Conservation (phyloP, 2,113 vertebrate genomes). For the Mastomys coucha region DNA sequence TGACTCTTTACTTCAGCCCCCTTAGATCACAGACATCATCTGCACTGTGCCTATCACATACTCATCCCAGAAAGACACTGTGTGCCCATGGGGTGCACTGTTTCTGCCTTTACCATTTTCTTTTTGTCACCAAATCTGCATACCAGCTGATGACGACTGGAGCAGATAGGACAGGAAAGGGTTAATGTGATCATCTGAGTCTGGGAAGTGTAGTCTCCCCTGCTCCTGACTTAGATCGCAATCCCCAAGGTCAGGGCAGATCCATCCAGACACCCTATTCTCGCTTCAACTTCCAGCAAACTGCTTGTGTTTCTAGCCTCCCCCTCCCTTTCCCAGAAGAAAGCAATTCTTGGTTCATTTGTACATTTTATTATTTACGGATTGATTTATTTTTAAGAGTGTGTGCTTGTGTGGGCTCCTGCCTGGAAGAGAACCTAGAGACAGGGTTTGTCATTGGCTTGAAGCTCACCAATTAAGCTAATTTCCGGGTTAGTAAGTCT, state of each 20-base stretch:
- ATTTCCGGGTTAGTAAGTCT: neutral
- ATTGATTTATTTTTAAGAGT: neutral
- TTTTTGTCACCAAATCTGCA: neutral
- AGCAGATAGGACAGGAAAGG: neutral
- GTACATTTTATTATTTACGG: neutral
- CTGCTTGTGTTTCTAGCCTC: neutral
- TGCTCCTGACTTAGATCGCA: neutral
- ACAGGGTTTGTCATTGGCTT: neutral
- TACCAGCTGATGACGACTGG: neutral
- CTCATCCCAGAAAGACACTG: neutral
- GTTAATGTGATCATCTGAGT: neutral
- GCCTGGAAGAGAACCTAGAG: neutral
- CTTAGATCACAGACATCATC: no score
- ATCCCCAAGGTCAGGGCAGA: neutral
- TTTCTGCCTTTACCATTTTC: neutral
- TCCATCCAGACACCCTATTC: neutral
- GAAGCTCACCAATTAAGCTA: neutral
- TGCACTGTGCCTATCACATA: neutral
- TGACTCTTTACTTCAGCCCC: neutral
- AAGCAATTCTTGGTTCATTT: conserved; percentile 14
- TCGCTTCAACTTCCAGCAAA: neutral
- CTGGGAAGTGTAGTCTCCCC: neutral
- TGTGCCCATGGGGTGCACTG: neutral
- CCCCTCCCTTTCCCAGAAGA: neutral
- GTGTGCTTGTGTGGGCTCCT: neutral